Evolutionary conservation across 1,140 invertebrate species (phyloP), one percentile per base, ranked within the genome.

Genomic region (Trichonephila clavata): DNA sequence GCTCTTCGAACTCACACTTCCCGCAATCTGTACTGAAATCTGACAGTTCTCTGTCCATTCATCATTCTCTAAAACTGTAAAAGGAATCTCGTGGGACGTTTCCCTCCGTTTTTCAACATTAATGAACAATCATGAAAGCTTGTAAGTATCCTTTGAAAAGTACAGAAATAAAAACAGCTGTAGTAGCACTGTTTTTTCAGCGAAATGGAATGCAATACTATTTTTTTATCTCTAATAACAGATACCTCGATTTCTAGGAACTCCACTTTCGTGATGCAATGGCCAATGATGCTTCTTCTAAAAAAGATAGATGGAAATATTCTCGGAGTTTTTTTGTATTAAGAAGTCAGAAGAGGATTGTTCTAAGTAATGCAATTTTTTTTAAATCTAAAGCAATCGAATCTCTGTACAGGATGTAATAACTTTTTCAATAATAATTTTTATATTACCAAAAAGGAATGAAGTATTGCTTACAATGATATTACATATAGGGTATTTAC

Each of bases 21-120:
- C 86, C 43, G 86, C 24, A 89, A 89, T 89, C 86, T 65, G 61
- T 24, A n/a, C 86, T 71, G 32, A n/a, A 89, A 89, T 89, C 86
- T 89, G 86, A 89, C 86, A 65, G 86, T 71, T 68, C 27, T 68
- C 20, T 43, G 61, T 90, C 39, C 88, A 90, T 90, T 60, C 43
- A 90, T 90, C 88, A 90, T 43, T 24, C 57, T 27, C 68, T 90
- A 80, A 90, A 90, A 90, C 88, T 80, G 88, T 60, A 90, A 80
- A 27, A 16, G 21, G 16, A 80, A n/a, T 65, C 88, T 39, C 68
- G 1, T 5, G 71, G 88, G 68, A 59, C 21, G 43, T 32, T 27
- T 90, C 24, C n/a, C 50, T 71, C 65, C 24, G 68, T 90, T 90
- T 77, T 80, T 80, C 88, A 80, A 90, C 50, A 90, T 80, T 90